These are phyloP conservation scores for Carlito syrichta DNA, from an alignment of 2,113 vertebrate species.

Conservation along the genomic window DNA sequence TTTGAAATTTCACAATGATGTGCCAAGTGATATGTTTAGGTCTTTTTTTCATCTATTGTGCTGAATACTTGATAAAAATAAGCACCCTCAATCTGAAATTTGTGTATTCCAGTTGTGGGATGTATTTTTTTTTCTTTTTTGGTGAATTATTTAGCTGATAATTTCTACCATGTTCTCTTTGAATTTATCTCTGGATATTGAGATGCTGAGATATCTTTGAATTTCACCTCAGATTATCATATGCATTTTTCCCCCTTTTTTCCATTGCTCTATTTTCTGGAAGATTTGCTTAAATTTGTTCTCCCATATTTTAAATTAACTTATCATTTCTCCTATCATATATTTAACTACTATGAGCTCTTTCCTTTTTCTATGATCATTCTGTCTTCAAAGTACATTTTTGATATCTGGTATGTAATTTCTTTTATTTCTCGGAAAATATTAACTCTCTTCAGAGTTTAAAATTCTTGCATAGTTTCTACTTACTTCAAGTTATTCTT, in stretches of 20 bases:
- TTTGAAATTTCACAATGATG: background rate
- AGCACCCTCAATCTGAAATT: background rate
- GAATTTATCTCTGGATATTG: background rate
- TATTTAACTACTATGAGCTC: background rate
- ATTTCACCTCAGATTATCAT: background rate
- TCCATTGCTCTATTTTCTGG: background rate
- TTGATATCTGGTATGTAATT: background rate
- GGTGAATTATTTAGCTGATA: background rate
- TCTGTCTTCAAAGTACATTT: background rate
- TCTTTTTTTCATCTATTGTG: background rate
- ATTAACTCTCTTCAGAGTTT: too few relatives aligned
- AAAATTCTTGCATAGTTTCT: background rate
- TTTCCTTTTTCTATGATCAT: background rate
- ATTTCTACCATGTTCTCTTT: background rate
- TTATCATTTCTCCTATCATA: background rate
- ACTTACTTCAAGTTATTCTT: background rate
- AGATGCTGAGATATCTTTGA: too few relatives aligned
- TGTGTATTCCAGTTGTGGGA: background rate
- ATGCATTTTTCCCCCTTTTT: background rate
- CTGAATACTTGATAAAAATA: background rate
- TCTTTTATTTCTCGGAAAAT: background rate
- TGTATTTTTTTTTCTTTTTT: background rate
- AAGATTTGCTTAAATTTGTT: background rate
- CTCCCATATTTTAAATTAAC: background rate
- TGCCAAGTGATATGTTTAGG: background rate